These are phyloP conservation scores for Ranitomeya imitator DNA, from an alignment of 2,113 vertebrate species.

Conservation along the genomic window DNA sequence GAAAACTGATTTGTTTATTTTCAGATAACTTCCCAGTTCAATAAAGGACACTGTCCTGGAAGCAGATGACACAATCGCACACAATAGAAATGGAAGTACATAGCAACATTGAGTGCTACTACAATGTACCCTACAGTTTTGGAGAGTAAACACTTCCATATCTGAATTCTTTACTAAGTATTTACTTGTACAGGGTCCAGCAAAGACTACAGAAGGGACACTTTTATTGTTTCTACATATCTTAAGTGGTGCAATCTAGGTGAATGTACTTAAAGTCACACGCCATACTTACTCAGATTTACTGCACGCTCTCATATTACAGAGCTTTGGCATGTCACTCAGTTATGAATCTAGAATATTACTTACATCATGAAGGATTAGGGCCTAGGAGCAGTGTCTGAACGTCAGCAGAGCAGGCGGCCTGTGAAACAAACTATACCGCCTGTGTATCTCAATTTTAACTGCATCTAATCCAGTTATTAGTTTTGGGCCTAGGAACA, in stretches of 20 bases:
- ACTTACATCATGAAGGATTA: not conserved
- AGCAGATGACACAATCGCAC: not conserved
- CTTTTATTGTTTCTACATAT: not conserved
- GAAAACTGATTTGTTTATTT: not conserved
- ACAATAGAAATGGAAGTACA: not conserved
- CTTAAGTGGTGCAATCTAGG: not conserved
- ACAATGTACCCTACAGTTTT: not conserved
- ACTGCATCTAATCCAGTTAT: too few species aligned
- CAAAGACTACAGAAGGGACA: not conserved
- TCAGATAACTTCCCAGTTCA: not conserved
- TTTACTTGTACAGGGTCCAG: not conserved
- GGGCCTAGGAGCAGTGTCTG: too few species aligned
- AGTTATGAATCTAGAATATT: not conserved
- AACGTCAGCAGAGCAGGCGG: too few species aligned
- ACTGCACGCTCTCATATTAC: not conserved
- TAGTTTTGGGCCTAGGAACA: too few species aligned
- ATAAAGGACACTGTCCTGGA: not conserved
- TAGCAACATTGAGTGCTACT: not conserved
- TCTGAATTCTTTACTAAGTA: not conserved
- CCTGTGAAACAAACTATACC: too few species aligned
- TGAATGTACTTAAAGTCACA: too few species aligned
- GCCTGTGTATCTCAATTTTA: too few species aligned
- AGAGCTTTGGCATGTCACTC: not conserved
- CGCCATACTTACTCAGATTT: not conserved
- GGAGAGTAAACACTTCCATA: not conserved